Evolutionary conservation across 2,797 vertebrate genomes (phyloP), one percentile per base, ranked within the genome.

Genomic region (Crenichthys baileyi): DNA sequence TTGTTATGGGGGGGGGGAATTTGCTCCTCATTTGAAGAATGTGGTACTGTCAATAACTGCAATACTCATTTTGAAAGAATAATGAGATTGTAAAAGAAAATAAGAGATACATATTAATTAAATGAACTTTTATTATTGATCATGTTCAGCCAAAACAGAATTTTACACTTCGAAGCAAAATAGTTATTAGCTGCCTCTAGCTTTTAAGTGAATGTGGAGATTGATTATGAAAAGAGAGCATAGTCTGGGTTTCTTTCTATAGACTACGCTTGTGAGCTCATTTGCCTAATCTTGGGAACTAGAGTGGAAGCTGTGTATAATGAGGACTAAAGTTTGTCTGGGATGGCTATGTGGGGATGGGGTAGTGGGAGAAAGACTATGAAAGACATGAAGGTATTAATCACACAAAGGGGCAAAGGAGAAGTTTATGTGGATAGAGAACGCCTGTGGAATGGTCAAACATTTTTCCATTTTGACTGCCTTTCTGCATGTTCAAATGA

Each of bases 221-320:
- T 79, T 82, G 87, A 79, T 87, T 92, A 82, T 83, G 82, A 93
- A 95, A 94, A 90, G 87, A 87, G 84, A 88, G 73, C 44, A 75
- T 84, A 89, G 88, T 92, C 88, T 53, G 67, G 74, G 79, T 86
- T 89, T 81, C 83, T 88, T 92, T 94, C 93, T 93, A 94, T 94
- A 93, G 94, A 93, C 93, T 86, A 87, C 29, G 90, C 92, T 91
- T 88, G 74, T 91, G 87, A 92, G 84, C 95, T 96, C 95, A 96
- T 96, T 96, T 96, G 96, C 96, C 95, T 96, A 96, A 96, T 96
- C 95, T 95, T 96, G 95, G 93, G 96, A 96, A 96, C 94, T 95
- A 95, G 94, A 95, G 95, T 96, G 95, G 95, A 96, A 96, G 95
- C 93, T 85, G 87, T 92, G 92, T 94, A 95, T 95, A 96, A 96